phyloP scores from a whole-genome alignment of 2,113 vertebrate genomes.

The Haplochromis vanheusdeni region DNA sequence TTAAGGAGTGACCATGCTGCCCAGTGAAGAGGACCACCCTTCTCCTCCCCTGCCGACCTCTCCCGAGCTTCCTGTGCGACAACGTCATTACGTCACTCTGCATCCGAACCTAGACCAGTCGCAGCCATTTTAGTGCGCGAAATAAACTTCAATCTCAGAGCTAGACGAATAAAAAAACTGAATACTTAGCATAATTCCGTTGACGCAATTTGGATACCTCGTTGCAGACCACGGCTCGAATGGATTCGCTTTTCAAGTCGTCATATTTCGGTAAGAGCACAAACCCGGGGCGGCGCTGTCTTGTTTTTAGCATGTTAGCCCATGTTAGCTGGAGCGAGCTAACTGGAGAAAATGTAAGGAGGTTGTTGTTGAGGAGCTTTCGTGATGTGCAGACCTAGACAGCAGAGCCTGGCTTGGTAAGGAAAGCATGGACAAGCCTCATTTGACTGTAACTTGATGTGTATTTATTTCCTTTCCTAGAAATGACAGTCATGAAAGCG shows the following conservation, averaged over 20 bases:
- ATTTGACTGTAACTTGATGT: no score
- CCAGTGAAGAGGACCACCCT: background rate
- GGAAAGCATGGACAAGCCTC: background rate
- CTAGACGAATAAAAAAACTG: background rate
- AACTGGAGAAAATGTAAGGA: conserved; percentile 26
- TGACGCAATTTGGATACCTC: background rate
- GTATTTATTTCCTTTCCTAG: background rate
- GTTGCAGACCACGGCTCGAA: background rate
- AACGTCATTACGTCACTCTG: conserved; percentile 66
- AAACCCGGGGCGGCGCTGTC: background rate
- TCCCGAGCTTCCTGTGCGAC: background rate
- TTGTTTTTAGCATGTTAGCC: conserved; percentile 67
- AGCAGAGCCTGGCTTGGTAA: background rate
- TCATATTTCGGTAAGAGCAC: conserved; percentile 38
- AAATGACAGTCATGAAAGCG: no score
- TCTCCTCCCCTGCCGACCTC: background rate
- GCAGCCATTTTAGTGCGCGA: conserved; percentile 76
- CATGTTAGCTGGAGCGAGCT: conserved; percentile 13
- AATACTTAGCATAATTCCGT: background rate
- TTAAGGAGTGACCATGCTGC: background rate
- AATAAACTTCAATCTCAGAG: conserved; percentile 69
- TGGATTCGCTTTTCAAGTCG: background rate
- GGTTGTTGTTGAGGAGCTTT: conserved; percentile 33
- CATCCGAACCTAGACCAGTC: conserved; percentile 53
- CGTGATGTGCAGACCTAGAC: background rate